Evolutionary conservation across 2,888 invertebrate species (phyloP), one percentile per base, ranked within the genome.

Genomic region (Apamea crenata): DNA sequence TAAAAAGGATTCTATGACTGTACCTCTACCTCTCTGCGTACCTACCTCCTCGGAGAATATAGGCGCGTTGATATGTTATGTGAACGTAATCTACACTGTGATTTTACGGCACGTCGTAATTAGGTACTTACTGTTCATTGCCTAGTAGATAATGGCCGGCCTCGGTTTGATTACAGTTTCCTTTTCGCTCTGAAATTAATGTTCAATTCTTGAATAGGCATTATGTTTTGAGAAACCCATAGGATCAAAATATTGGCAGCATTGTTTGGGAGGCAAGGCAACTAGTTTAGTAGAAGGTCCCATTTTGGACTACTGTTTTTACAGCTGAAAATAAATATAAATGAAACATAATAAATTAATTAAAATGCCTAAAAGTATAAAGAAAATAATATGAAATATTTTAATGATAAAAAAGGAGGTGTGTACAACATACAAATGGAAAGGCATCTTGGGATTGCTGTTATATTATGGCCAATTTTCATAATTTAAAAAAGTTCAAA

Each of bases 111-210:
- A 36, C 47, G n/a, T 47, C n/a, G 14, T 74, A 50, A n/a, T 5
- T 69, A 50, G 2, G 25, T 71, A 29, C 16, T 16, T 53, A 74
- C 40, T 53, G 40, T 56, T 29, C 6, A 56, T 7, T 56, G 18
- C 21, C 4, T 71, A 36, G n/a, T 25, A 29, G 40, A 44, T 72
- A 75, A 40, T 56, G 18, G 25, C 12, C 12, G 74, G 18, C 72
- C 75, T 72, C 29, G 56, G 25, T 44, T 75, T 72, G 40, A 75
- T 56, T 44, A 50, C 40, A 72, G 25, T 72, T 75, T 75, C 72
- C 56, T 44, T 56, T 75, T 56, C 7, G 29, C 56, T 44, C 12
- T 44, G 44, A 44, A 56, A 75, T 44, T 8, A 59, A 32, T 16
- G 40, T 40, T 70, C 40, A 44, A 29, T 53, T 74, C 53, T 53